Evolutionary conservation across 2,113 vertebrate species (phyloP).

Genomic region (Scopus umbretta): DNA sequence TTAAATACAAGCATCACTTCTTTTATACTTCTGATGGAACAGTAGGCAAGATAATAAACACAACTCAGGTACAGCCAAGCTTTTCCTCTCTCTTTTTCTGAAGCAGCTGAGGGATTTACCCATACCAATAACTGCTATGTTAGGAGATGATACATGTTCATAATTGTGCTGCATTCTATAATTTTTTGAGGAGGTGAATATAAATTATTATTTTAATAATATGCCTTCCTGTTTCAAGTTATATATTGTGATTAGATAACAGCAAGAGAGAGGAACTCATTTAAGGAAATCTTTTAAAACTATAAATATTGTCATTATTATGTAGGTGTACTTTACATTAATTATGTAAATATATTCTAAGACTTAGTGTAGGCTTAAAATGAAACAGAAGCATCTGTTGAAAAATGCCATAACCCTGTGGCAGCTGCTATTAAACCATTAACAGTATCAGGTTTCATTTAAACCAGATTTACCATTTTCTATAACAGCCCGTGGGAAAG

Average conservation of each 20-base stretch:
- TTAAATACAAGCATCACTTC: background rate
- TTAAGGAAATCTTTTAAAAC: conserved; percentile 16
- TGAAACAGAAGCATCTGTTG: conserved; percentile 77
- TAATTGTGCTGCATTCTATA: background rate
- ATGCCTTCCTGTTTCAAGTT: background rate
- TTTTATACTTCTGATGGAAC: background rate
- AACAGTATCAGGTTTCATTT: conserved; percentile 81
- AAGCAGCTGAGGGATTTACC: background rate
- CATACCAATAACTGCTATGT: background rate
- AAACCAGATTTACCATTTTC: conserved; percentile 83
- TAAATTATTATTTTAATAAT: background rate
- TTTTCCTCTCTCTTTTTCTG: background rate
- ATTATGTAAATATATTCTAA: conserved; percentile 69
- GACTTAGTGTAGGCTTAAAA: conserved; percentile 66
- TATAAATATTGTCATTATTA: conserved; percentile 46
- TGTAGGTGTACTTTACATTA: conserved; percentile 53
- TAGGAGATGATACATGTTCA: background rate
- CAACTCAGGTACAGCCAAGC: background rate
- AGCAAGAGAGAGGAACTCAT: background rate
- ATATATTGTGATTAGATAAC: background rate
- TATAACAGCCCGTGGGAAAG: conserved; percentile 76
- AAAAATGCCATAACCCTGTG: conserved; percentile 74
- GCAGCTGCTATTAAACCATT: conserved; percentile 79
- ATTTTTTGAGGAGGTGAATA: background rate
- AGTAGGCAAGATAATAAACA: background rate